Percentiles rank a stretch among this genome's conserved stretches.
These are phyloP conservation scores for Samia ricini DNA, from an alignment of 1,140 invertebrate genomes.

Conservation along the genomic window DNA sequence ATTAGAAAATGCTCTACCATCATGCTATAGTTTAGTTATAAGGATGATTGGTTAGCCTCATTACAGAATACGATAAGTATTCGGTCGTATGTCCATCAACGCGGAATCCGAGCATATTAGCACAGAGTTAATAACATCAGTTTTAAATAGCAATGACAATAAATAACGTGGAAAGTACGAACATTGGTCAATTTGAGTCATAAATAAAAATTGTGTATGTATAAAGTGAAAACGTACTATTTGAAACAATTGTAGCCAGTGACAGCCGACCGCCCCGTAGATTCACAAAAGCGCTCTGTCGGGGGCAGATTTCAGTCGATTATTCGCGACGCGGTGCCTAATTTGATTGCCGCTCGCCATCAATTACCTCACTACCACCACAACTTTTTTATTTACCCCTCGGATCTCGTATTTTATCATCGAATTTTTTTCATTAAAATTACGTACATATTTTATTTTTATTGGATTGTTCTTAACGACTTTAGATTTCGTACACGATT, in stretches of 20 bases:
- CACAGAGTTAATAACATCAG: too few relatives aligned
- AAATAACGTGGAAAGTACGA: too few relatives aligned
- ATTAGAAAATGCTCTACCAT: too few relatives aligned
- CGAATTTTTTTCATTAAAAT: neutral
- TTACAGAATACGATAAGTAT: too few relatives aligned
- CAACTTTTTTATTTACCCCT: constrained; percentile 63
- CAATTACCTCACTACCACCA: constrained; percentile 60
- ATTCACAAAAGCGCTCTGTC: constrained; percentile 56
- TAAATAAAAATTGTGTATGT: too few relatives aligned
- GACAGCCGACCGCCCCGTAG: constrained; percentile 23
- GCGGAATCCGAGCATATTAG: too few relatives aligned
- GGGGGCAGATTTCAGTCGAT: constrained; percentile 66
- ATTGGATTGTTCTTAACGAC: neutral
- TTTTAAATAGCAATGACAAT: too few relatives aligned
- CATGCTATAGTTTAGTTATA: too few relatives aligned
- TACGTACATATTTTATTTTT: neutral
- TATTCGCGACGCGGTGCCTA: constrained; percentile 64
- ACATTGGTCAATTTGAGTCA: too few relatives aligned
- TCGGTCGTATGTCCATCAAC: too few relatives aligned
- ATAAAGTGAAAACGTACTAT: neutral
- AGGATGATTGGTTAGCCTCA: too few relatives aligned
- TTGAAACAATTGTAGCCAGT: neutral
- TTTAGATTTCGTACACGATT: too few relatives aligned
- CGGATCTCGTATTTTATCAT: constrained; percentile 39
- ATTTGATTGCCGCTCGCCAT: constrained; percentile 72